Base-by-base conservation (phyloP, 1,140 invertebrate genomes). In the Zaprionus lachaisei region DNA sequence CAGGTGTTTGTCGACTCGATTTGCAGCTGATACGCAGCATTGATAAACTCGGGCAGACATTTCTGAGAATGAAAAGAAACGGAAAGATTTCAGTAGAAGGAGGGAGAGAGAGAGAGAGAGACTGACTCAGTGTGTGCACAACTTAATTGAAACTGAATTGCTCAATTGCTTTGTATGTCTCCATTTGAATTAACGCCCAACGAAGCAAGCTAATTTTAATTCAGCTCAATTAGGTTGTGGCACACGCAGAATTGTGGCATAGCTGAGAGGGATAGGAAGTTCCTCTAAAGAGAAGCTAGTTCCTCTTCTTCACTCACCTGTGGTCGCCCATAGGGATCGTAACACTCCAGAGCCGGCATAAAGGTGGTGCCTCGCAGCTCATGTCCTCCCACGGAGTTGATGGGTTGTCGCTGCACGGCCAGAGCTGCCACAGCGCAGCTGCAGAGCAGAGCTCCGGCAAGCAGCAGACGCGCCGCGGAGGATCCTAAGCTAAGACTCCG, bases 1-100 rank as follows among this genome's bases (percentile, higher is more conserved):
- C 99, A 99, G 3, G 98, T 99, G 92, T 99, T 99, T 2, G 98
- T 99, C 2, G 97, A 96, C 73, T 99, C 97, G 87, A 99, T 97
- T 49, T 94, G 93, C 5, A 97, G 93, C 78, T 96, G 96, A 93
- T 96, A 99, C 2, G 98, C 99, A 3, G 98, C 98, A 93, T 99
- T 99, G 89, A 98, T 97, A 92, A 99, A 99, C 70, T 97, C 97
- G 0, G 99, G 98, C 79, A 98, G 96, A 93, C 99, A 99, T 94
- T 97, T 95, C 96, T 98, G 26, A 7, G 37, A 15, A 14, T 17
- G 11, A 94, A n/a, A 67, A 14, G 12, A 62, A 2, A 34, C 26
- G 14, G 15, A 41, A 11, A 3, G 4, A 34, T 15, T 49, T 47
- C 12, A 62, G 26, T 20, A 24, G 1, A 17, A 51, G 44, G 26